These are phyloP conservation scores for Lingula anatina DNA, from an alignment of 2,888 invertebrate genomes.

Conservation along the genomic window DNA sequence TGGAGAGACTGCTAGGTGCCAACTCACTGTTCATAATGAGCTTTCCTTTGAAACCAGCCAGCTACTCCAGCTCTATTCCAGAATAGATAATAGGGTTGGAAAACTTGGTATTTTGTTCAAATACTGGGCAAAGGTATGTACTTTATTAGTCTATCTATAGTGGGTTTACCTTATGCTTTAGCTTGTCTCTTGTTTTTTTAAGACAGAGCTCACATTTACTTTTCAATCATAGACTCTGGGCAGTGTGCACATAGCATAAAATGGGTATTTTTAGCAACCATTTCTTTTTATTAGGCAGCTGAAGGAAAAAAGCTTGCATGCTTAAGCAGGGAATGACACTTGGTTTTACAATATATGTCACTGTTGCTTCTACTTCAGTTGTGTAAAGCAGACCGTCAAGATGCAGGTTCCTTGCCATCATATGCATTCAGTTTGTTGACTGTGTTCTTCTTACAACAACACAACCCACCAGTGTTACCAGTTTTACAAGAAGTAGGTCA, in stretches of 20 bases:
- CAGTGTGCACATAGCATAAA: too few relatives aligned
- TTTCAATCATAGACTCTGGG: too few relatives aligned
- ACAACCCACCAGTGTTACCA: constrained; percentile 49
- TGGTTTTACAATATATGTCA: neutral
- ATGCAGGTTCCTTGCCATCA: constrained; percentile 55
- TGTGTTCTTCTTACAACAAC: constrained; percentile 56
- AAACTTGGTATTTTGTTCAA: constrained; percentile 50
- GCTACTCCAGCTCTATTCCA: constrained; percentile 55
- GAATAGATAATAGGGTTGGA: constrained; percentile 55
- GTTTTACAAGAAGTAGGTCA: constrained; percentile 52
- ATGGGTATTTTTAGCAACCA: too few relatives aligned
- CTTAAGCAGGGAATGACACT: neutral
- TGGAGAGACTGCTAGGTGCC: constrained; percentile 37
- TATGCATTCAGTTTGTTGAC: constrained; percentile 55
- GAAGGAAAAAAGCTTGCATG: too few relatives aligned
- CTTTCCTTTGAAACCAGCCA: constrained; percentile 56
- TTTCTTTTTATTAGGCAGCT: too few relatives aligned
- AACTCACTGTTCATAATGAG: constrained; percentile 46
- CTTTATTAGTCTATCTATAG: too few relatives aligned
- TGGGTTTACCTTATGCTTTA: too few relatives aligned
- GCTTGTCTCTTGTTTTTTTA: too few relatives aligned
- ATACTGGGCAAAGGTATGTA: constrained; percentile 55
- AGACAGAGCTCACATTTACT: too few relatives aligned
- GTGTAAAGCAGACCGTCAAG: constrained; percentile 53
- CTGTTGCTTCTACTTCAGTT: constrained; percentile 33